Percentiles rank a stretch among this genome's conserved stretches.
Evolutionary conservation across 2,888 invertebrate species (phyloP).

Genomic region (Arctia plantaginis): DNA sequence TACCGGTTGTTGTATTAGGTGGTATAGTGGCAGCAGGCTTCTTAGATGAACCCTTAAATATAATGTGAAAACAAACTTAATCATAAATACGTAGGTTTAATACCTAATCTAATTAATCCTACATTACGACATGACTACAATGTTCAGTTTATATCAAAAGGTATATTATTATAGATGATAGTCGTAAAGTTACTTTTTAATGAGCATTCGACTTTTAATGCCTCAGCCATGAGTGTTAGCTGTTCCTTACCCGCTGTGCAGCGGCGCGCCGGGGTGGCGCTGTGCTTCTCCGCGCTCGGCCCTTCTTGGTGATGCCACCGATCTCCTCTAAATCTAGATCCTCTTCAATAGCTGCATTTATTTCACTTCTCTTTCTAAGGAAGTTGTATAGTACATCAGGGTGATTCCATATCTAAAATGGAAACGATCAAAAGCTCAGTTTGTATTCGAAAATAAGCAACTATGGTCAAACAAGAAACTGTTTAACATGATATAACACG

Average conservation of each 20-base stretch:
- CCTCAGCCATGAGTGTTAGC: neutral
- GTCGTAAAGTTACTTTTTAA: too few species aligned
- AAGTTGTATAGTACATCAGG: conserved; percentile 97
- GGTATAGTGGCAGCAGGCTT: conserved; percentile 84
- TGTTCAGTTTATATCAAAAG: too few species aligned
- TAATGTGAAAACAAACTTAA: neutral
- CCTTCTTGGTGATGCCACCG: conserved; percentile 83
- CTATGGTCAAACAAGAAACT: too few species aligned
- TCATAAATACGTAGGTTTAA: neutral
- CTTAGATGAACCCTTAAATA: conserved; percentile 73
- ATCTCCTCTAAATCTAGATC: conserved; percentile 94
- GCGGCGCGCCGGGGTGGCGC: conserved; percentile 58
- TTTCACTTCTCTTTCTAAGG: conserved; percentile 92
- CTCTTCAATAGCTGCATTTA: conserved; percentile 89
- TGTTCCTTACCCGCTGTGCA: conserved; percentile 65
- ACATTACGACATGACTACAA: too few species aligned
- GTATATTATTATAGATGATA: too few species aligned
- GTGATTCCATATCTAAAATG: conserved; percentile 94
- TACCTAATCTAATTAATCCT: neutral
- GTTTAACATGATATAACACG: too few species aligned
- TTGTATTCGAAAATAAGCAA: neutral
- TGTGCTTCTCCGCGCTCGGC: conserved; percentile 68
- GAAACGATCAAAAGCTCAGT: neutral
- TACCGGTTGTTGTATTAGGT: conserved; percentile 74
- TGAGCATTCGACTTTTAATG: too few species aligned